Percentiles rank a stretch among this genome's conserved stretches.
Evolutionary conservation across 2,888 invertebrate species (phyloP).

Genomic region (Scrobipalpa costella): DNA sequence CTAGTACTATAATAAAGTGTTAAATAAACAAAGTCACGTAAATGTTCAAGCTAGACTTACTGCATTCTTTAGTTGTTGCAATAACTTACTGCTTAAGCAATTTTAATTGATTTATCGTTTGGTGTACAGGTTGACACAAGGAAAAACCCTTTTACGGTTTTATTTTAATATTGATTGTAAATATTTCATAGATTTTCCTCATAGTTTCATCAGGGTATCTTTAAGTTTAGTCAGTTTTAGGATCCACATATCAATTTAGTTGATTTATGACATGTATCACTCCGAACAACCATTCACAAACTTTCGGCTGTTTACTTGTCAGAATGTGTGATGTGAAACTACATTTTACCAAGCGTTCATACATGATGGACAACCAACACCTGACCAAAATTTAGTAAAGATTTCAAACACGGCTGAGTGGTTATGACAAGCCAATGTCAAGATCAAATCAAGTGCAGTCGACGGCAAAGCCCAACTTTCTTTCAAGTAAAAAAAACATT

Average conservation of each 20-base stretch:
- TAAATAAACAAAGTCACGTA: not conserved
- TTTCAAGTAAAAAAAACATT: conserved; percentile 7
- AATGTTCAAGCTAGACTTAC: not conserved
- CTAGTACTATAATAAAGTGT: not conserved
- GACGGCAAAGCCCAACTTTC: conserved; percentile 4
- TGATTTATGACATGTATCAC: not conserved
- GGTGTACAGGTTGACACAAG: conserved; percentile 1
- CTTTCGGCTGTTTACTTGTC: not conserved
- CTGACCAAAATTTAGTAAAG: not conserved
- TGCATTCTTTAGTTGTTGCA: not conserved
- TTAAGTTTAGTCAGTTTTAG: too few species aligned
- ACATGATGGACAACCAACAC: not conserved
- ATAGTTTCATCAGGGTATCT: too few species aligned
- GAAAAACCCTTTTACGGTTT: conserved; percentile 1
- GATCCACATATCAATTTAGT: too few species aligned
- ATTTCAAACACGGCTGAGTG: not conserved
- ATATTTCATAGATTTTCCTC: not conserved
- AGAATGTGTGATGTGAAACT: conserved; percentile 9
- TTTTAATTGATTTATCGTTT: not conserved
- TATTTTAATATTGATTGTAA: not conserved
- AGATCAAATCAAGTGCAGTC: conserved; percentile 22
- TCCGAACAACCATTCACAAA: not conserved
- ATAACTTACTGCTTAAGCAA: not conserved
- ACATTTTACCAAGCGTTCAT: not conserved
- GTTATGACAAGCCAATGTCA: conserved; percentile 19